Evolutionary conservation across 2,888 invertebrate species (phyloP), one percentile per base, ranked within the genome.

Genomic region (Cataglyphis rosenhaueri): DNA sequence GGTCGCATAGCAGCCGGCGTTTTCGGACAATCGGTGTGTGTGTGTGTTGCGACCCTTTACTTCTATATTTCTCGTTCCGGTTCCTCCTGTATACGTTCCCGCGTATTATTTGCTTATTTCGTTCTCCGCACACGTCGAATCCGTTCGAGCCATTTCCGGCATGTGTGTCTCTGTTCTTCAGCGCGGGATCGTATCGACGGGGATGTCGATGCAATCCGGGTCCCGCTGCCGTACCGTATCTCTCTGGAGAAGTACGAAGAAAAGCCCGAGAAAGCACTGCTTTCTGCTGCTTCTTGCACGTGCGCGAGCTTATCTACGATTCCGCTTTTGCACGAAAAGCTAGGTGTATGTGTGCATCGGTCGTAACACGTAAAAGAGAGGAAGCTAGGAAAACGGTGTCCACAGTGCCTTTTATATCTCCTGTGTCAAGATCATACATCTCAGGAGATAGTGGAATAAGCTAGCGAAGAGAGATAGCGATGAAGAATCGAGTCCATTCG

Each of bases 81-180:
- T 57, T 76, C 84, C 62, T 83, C 78, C 59, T 41, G 44, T 41
- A 75, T 78, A 68, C 21, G 32, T 18, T 76, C 5, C 79, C 29
- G 70, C 82, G 64, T 81, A 83, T 85, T 88, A 91, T 89, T 84
- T 91, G 92, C 90, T 92, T 91, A 92, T 92, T 93, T 93, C 86
- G 92, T 89, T 91, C 90, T 90, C 92, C 85, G 89, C 86, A 90
- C 92, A 92, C 93, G 92, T 93, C 91, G 92, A 89, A 87, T 82
- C 84, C 86, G 74, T 73, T 82, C 86, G 76, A 48, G 35, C 84
- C 87, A 86, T 89, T 89, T 85, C 86, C 82, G 75, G 83, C 84
- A 85, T 83, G 86, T 85, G 87, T 81, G 81, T 85, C 82, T 71
- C 79, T 65, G 76, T 73, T 76, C 78, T 68, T 84, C 73, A 81